These are phyloP conservation scores for Aethes cnicana DNA, from an alignment of 2,888 invertebrate genomes.

Conservation along the genomic window DNA sequence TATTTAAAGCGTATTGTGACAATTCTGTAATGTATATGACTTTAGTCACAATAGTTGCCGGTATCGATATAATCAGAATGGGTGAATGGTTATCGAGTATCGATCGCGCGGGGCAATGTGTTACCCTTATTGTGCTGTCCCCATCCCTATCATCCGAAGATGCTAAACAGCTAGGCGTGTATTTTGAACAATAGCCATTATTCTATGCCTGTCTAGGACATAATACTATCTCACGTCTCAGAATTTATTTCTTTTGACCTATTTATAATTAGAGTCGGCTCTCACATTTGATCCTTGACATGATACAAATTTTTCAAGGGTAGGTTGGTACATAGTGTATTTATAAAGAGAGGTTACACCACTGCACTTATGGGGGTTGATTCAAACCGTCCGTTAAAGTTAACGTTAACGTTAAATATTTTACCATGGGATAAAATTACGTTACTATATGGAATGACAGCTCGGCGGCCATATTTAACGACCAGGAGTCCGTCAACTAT, in stretches of 20 bases:
- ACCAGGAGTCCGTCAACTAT: too few species aligned
- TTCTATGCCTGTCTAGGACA: conserved; percentile 43
- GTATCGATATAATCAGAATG: conserved; percentile 69
- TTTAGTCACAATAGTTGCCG: conserved; percentile 62
- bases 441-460: too few species aligned
- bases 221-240: conserved; percentile 29
- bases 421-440: too few species aligned
- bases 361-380: too few species aligned
- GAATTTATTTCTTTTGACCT: conserved; percentile 28
- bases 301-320: conserved; percentile 12
- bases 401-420: too few species aligned
- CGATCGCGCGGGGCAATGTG: conserved; percentile 53
- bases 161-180: conserved; percentile 58
- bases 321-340: neutral
- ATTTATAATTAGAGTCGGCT: conserved; percentile 25
- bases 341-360: neutral
- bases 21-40: conserved; percentile 49
- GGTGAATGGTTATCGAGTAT: conserved; percentile 64
- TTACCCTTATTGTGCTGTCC: conserved; percentile 77
- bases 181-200: conserved; percentile 64
- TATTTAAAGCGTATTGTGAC: conserved; percentile 40
- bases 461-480: too few species aligned
- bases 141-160: conserved; percentile 57
- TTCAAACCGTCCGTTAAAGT: too few species aligned
- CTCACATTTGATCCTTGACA: conserved; percentile 5